Evolutionary conservation across 2,797 vertebrate genomes (phyloP).

Genomic region (Sebastes jordani): DNA sequence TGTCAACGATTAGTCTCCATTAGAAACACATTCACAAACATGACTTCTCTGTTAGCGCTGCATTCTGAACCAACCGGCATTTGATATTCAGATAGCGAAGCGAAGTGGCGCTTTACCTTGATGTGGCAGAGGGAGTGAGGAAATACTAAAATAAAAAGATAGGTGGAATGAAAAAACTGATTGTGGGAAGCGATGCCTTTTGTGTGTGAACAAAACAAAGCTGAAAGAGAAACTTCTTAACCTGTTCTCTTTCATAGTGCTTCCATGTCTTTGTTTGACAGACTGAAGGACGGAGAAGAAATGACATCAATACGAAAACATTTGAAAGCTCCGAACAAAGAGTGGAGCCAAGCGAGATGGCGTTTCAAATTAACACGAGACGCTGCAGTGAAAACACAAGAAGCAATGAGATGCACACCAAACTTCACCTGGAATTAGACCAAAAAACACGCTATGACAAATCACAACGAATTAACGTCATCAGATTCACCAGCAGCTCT

Average conservation of each 20-base stretch:
- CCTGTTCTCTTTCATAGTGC: slow-evolving; percentile 69
- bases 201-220: slow-evolving; percentile 71
- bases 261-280: slow-evolving; percentile 59
- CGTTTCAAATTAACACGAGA: slow-evolving; percentile 65
- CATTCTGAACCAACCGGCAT: slow-evolving; percentile 60
- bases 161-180: slow-evolving; percentile 43
- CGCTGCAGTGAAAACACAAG: slow-evolving; percentile 24
- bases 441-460: slow-evolving; percentile 17
- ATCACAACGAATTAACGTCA: slow-evolving; percentile 41
- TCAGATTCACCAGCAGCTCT: slow-evolving; percentile 20
- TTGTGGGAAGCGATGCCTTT: slow-evolving; percentile 60
- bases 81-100: slow-evolving; percentile 74
- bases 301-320: slow-evolving; percentile 79
- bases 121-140: slow-evolving; percentile 64
- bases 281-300: slow-evolving; percentile 77
- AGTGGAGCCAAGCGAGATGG: slow-evolving; percentile 25
- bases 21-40: slow-evolving; percentile 55
- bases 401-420: slow-evolving; percentile 29
- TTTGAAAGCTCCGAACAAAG: slow-evolving; percentile 80
- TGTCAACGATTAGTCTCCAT: slow-evolving; percentile 54
- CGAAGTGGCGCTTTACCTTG: slow-evolving; percentile 70
- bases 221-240: slow-evolving; percentile 78
- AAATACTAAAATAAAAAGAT: slow-evolving; percentile 54
- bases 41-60: slow-evolving; percentile 46
- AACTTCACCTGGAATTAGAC: slow-evolving; percentile 41